Percentiles rank a stretch among this genome's conserved stretches.
These are phyloP conservation scores for Clarias gariepinus DNA, from an alignment of 2,113 vertebrate species.

Conservation along the genomic window DNA sequence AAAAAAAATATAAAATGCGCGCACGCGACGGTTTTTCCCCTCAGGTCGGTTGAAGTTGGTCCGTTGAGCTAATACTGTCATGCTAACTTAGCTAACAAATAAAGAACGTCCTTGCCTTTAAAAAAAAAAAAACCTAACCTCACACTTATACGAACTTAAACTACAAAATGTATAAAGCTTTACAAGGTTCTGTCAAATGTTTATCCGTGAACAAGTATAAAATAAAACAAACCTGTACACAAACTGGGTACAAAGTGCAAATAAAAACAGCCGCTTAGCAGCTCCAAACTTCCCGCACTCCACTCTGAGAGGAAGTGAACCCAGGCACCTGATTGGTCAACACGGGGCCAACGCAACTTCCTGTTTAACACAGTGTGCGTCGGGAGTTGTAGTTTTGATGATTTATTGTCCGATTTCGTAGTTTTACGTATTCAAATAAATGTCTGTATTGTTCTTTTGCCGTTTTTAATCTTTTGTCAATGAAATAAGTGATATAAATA, in stretches of 20 bases:
- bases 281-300: constrained; percentile 71
- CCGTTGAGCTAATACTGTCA: not conserved
- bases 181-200: not conserved
- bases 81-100: not conserved
- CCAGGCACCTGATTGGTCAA: constrained; percentile 45
- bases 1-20: no score
- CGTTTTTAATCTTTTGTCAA: not conserved
- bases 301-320: constrained; percentile 51
- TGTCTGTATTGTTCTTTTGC: not conserved
- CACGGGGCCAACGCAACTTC: not conserved
- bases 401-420: not conserved
- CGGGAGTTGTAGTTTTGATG: constrained; percentile 45
- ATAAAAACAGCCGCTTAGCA: not conserved
- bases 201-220: not conserved
- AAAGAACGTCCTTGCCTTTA: not conserved
- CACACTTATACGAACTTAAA: not conserved
- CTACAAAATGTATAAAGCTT: not conserved
- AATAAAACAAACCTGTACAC: constrained; percentile 19
- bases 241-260: not conserved
- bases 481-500: no score
- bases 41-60: no score
- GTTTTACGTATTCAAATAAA: not conserved
- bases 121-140: not conserved
- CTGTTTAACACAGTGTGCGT: not conserved
- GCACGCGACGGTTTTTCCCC: no score